phyloP scores from a whole-genome alignment of 2,888 invertebrate species.

The Dynastes maya region DNA sequence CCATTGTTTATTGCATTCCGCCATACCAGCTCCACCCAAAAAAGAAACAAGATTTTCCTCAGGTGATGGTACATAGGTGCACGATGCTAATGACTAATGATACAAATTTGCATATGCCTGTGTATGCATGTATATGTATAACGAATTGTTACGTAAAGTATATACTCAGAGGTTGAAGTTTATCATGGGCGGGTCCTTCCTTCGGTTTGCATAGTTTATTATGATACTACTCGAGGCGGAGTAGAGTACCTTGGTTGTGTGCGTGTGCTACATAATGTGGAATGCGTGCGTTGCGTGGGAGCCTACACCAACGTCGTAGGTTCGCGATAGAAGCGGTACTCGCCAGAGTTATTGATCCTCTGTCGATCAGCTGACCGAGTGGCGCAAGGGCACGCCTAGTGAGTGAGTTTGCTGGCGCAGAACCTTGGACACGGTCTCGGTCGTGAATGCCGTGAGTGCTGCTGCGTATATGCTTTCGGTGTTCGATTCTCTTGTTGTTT shows the following conservation, averaged over 20 bases:
- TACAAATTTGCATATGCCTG: not conserved
- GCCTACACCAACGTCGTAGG: slow-evolving; percentile 39
- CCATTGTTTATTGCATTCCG: too few species aligned
- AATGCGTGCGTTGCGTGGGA: slow-evolving; percentile 41
- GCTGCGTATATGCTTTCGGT: slow-evolving; percentile 16
- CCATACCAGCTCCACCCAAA: too few species aligned
- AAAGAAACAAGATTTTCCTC: too few species aligned
- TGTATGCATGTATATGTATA: not conserved
- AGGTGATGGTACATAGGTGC: too few species aligned
- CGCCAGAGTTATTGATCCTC: slow-evolving; percentile 57
- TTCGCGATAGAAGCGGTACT: slow-evolving; percentile 27
- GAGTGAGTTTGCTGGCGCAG: slow-evolving; percentile 47
- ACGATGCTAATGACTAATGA: too few species aligned
- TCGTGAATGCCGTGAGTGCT: slow-evolving; percentile 26
- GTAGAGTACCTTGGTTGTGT: not conserved
- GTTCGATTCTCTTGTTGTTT: slow-evolving; percentile 18
- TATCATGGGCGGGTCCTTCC: slow-evolving; percentile 21
- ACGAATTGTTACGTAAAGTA: too few species aligned
- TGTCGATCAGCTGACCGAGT: slow-evolving; percentile 61
- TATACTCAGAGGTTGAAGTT: not conserved
- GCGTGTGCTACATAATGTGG: slow-evolving; percentile 31
- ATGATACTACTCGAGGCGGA: not conserved
- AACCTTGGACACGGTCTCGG: slow-evolving; percentile 48
- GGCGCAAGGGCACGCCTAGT: slow-evolving; percentile 59
- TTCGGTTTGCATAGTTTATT: not conserved